Percentiles rank a stretch among this genome's conserved stretches.
phyloP scores from a whole-genome alignment of 2,113 vertebrate species.

The Pangasianodon hypophthalmus region DNA sequence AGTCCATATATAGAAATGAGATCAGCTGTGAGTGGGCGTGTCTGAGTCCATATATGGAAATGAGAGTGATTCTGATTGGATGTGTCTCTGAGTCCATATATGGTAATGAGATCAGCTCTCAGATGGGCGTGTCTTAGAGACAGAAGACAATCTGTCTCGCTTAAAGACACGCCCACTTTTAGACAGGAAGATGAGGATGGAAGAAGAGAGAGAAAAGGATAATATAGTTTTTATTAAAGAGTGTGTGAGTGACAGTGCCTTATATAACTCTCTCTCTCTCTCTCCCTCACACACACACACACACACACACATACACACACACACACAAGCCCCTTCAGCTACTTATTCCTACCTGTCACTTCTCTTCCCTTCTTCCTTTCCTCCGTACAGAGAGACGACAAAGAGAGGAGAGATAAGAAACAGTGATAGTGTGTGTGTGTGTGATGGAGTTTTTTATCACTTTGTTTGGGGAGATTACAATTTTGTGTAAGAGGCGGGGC shows the following conservation, averaged over 20 bases:
- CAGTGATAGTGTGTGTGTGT: not conserved
- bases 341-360: not conserved
- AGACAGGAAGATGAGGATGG: not conserved
- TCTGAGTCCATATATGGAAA: not conserved
- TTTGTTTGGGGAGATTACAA: not conserved
- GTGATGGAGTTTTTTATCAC: not conserved
- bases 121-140: not conserved
- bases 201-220: not conserved
- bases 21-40: not conserved
- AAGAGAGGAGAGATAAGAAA: not conserved
- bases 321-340: not conserved
- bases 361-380: not conserved
- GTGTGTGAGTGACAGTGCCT: not conserved
- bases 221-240: constrained; percentile 14
- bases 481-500: not conserved
- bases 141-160: not conserved
- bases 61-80: not conserved
- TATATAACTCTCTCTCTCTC: constrained; percentile 8
- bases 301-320: not conserved
- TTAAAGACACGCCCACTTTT: constrained; percentile 1
- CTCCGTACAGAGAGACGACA: not conserved
- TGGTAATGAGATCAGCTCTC: not conserved
- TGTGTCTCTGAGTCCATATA: not conserved
- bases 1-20: not conserved
- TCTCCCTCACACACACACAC: not conserved